Evolutionary conservation across 2,113 vertebrate genomes (phyloP).

Genomic region (Polypterus bichir): DNA sequence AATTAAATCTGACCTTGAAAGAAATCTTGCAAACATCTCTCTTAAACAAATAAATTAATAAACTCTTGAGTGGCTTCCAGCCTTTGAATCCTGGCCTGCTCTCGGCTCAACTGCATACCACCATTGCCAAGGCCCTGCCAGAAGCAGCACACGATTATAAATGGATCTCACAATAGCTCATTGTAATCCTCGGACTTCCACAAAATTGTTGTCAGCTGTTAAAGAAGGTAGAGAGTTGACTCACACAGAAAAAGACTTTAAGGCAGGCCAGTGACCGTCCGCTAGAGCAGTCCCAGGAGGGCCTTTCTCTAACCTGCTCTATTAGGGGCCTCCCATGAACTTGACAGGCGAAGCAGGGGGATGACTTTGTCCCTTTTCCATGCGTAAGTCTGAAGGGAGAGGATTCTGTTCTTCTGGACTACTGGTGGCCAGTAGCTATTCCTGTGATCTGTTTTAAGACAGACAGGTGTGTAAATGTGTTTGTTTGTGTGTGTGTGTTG

Average conservation of each 20-base stretch:
- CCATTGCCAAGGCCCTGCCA: constrained; percentile 32
- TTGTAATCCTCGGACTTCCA: constrained; percentile 41
- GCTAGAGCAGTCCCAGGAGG: not conserved
- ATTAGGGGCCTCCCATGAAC: not conserved
- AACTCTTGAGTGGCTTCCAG: constrained; percentile 38
- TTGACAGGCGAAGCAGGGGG: not conserved
- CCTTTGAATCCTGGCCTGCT: constrained; percentile 46
- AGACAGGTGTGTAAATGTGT: no score
- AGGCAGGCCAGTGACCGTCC: not conserved
- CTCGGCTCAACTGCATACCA: constrained; percentile 31
- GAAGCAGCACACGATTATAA: constrained; percentile 38
- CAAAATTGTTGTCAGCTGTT: constrained; percentile 12
- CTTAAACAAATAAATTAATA: constrained; percentile 36
- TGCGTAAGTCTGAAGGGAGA: not conserved
- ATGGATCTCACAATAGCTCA: constrained; percentile 42
- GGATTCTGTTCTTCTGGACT: constrained; percentile 21
- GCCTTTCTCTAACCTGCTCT: not conserved
- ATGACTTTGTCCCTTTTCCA: not conserved
- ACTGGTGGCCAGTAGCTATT: constrained; percentile 15
- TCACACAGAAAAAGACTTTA: not conserved
- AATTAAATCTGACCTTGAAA: constrained; percentile 23
- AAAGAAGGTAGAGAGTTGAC: constrained; percentile 1
- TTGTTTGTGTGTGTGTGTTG: no score
- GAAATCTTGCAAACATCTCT: constrained; percentile 29
- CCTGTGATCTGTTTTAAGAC: not conserved